Conservation (phyloP, 2,797 vertebrate species). For the Sphenopsis melanotis region DNA sequence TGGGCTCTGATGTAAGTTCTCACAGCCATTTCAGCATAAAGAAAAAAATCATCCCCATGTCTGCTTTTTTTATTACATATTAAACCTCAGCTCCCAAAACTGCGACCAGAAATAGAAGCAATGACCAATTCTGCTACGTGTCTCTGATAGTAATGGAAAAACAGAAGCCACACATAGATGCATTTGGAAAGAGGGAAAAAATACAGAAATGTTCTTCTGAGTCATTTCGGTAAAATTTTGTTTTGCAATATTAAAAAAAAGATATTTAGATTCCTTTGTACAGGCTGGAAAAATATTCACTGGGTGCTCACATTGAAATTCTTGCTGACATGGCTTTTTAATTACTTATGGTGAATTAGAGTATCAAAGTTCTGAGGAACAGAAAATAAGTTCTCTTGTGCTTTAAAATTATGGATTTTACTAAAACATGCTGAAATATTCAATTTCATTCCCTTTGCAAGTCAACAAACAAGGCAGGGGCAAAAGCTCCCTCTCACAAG, state of each 20-base stretch:
- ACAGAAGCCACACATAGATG: not conserved
- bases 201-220: not conserved
- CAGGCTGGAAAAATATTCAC: not conserved
- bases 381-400: not conserved
- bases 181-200: not conserved
- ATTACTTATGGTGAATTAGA: not conserved
- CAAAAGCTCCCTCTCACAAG: not conserved
- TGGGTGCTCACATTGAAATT: not conserved
- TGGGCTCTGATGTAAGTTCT: not conserved
- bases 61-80: constrained; percentile 28
- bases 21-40: not conserved
- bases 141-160: constrained; percentile 6
- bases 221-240: not conserved
- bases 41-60: not conserved
- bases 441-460: not conserved
- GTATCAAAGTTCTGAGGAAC: not conserved
- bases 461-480: not conserved
- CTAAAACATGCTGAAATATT: not conserved
- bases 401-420: constrained; percentile 13
- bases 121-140: constrained; percentile 2
- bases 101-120: constrained; percentile 19
- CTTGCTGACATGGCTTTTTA: not conserved
- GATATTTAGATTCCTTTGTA: not conserved
- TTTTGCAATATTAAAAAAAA: not conserved
- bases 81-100: constrained; percentile 43